These are phyloP conservation scores for Phataginus tetradactyla DNA, from an alignment of 2,797 vertebrate genomes.

Conservation along the genomic window DNA sequence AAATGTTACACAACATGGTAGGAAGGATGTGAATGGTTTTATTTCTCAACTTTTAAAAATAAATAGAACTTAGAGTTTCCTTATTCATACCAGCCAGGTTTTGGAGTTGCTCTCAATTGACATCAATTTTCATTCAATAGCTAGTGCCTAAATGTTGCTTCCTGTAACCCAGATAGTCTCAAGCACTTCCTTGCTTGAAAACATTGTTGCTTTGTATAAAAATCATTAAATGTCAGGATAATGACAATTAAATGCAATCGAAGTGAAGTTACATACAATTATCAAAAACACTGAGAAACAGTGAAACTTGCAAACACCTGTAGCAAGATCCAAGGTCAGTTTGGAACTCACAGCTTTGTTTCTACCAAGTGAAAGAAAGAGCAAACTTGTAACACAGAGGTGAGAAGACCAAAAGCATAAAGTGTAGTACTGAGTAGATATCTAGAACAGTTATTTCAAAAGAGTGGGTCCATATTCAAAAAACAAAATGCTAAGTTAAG, in stretches of 20 bases:
- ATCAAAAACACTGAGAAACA: background rate
- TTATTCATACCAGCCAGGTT: slow-evolving; percentile 24
- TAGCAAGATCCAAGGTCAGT: background rate
- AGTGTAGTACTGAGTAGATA: background rate
- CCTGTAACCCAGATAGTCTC: background rate
- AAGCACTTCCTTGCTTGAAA: background rate
- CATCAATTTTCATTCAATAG: background rate
- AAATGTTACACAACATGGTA: background rate
- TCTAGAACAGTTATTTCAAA: background rate
- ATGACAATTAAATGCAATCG: background rate
- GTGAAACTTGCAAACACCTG: slow-evolving; percentile 32
- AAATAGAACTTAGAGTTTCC: background rate
- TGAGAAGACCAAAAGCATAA: background rate
- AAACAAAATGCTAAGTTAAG: background rate
- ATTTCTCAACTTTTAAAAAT: slow-evolving; percentile 57
- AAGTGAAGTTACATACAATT: background rate
- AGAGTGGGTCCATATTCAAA: background rate
- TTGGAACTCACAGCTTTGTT: background rate
- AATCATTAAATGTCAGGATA: background rate
- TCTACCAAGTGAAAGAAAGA: background rate
- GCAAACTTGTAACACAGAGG: background rate
- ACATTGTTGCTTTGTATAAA: background rate
- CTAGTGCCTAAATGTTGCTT: background rate
- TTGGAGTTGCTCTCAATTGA: background rate
- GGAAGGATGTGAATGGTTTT: slow-evolving; percentile 43